phyloP scores from a whole-genome alignment of 2,888 invertebrate genomes.

The Coremacera marginata region DNA sequence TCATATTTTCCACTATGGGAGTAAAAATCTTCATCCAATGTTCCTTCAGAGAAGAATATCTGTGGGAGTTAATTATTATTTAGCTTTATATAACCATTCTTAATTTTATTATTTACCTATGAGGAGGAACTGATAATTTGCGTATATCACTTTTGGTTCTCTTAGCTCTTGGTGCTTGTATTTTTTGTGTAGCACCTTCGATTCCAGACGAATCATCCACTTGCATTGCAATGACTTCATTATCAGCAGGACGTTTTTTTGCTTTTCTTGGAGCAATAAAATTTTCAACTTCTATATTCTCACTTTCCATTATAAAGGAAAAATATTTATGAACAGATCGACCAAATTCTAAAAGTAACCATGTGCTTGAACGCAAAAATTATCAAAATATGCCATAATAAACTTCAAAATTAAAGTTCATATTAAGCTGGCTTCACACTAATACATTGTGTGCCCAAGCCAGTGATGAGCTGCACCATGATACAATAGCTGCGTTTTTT shows the following conservation, averaged over 20 bases:
- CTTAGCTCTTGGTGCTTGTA: constrained; percentile 69
- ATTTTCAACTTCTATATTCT: constrained; percentile 62
- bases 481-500: too few species aligned
- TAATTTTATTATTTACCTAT: constrained; percentile 72
- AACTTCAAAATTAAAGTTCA: too few species aligned
- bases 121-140: constrained; percentile 90
- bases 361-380: constrained; percentile 23
- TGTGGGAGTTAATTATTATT: constrained; percentile 49
- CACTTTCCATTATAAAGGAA: constrained; percentile 56
- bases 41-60: constrained; percentile 94
- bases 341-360: not conserved
- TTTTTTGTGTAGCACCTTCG: constrained; percentile 70
- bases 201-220: constrained; percentile 78
- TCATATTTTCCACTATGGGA: constrained; percentile 94
- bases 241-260: constrained; percentile 61
- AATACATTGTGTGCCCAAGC: too few species aligned
- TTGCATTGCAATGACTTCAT: constrained; percentile 74
- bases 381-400: not conserved
- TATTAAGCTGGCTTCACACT: too few species aligned
- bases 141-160: constrained; percentile 74
- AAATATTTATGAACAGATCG: not conserved
- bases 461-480: too few species aligned
- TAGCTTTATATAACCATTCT: not conserved
- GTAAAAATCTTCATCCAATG: constrained; percentile 98
- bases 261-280: constrained; percentile 59